These are phyloP conservation scores for Porites evermanni DNA, from an alignment of 92 coral and sea anemone genomes.

Conservation along the genomic window DNA sequence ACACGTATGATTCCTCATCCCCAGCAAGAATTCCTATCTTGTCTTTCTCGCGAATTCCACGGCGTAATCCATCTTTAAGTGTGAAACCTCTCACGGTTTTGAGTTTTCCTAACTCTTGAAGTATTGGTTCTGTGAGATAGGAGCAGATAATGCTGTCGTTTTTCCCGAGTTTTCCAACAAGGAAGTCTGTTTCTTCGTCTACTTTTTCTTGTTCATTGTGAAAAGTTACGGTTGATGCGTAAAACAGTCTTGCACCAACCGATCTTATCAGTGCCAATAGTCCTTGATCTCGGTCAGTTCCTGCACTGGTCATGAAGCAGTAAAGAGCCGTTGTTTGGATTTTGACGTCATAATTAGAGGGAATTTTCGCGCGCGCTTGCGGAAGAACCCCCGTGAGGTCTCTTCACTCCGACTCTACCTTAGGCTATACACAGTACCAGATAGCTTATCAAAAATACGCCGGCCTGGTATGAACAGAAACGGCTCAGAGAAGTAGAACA, in stretches of 20 bases:
- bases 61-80: constrained; percentile 19
- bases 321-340: not conserved
- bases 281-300: constrained; percentile 2
- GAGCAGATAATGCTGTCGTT: not conserved
- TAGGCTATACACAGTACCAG: no score
- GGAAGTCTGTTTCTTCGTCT: constrained; percentile 21
- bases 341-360: constrained; percentile 7
- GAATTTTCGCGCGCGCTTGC: not conserved
- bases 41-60: constrained; percentile 28
- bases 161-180: not conserved
- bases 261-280: constrained; percentile 2
- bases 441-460: no score
- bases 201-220: not conserved
- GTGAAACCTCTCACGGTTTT: constrained; percentile 37
- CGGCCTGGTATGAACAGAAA: no score
- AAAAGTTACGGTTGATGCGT: not conserved
- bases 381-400: not conserved
- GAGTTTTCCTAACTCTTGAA: constrained; percentile 1
- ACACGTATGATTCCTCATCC: constrained; percentile 43
- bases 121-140: not conserved
- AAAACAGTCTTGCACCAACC: not conserved
- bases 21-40: constrained; percentile 43
- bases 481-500: no score
- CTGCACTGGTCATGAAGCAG: not conserved
- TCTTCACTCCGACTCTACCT: not conserved